A percentile compares a stretch with the other conserved stretches of the same genome.
These are phyloP conservation scores for Sitodiplosis mosellana DNA, from an alignment of 1,140 invertebrate genomes.

Conservation along the genomic window DNA sequence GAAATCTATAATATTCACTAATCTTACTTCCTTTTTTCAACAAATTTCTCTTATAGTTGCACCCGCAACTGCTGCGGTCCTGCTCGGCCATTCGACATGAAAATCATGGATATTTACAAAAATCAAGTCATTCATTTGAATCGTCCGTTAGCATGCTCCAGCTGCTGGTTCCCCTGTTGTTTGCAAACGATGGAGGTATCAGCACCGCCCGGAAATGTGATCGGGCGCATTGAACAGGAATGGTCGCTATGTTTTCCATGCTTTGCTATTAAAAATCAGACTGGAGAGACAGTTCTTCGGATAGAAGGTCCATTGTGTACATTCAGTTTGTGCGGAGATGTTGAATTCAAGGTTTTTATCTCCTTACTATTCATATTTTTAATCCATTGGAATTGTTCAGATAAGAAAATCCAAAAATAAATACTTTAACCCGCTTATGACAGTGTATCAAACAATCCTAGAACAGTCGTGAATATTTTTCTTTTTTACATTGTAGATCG, in stretches of 20 bases:
- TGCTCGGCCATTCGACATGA: constrained; percentile 65
- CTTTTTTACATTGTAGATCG: too few species aligned
- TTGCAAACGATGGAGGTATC: constrained; percentile 64
- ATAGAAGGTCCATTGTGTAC: constrained; percentile 76
- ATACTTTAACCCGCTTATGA: too few species aligned
- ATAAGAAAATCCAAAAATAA: too few species aligned
- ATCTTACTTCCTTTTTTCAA: too few species aligned
- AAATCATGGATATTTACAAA: constrained; percentile 56
- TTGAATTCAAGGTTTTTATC: constrained; percentile 53
- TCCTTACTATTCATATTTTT: too few species aligned
- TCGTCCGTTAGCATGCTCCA: constrained; percentile 54
- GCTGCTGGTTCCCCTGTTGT: constrained; percentile 70
- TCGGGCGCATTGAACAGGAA: constrained; percentile 67
- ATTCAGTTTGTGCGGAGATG: constrained; percentile 51
- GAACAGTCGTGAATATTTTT: too few species aligned
- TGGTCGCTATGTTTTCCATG: constrained; percentile 64
- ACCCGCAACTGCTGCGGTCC: constrained; percentile 61
- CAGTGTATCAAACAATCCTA: too few species aligned
- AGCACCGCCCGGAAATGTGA: constrained; percentile 45
- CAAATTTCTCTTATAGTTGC: too few species aligned
- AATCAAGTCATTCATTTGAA: constrained; percentile 59
- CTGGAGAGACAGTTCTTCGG: constrained; percentile 53
- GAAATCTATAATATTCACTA: too few species aligned
- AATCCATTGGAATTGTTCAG: too few species aligned
- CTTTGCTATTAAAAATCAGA: constrained; percentile 60